Evolutionary conservation across 2,113 vertebrate genomes (phyloP).

Genomic region (Murina feae): DNA sequence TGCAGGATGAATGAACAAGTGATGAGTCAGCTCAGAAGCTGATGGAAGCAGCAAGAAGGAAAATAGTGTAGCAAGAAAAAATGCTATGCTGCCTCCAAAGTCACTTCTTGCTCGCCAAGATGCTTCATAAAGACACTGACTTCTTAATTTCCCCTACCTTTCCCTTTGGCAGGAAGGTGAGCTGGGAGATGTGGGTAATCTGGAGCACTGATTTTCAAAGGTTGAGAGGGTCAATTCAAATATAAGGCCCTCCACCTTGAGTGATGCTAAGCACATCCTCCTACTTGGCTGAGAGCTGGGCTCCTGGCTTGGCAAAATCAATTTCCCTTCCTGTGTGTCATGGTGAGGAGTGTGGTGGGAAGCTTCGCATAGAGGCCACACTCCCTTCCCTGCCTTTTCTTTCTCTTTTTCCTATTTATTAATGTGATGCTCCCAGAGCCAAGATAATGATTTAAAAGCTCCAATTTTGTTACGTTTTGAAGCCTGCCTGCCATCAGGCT

Average conservation of each 20-base stretch:
- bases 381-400: constrained; percentile 30
- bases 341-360: neutral
- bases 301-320: neutral
- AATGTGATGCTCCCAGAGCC: constrained; percentile 67
- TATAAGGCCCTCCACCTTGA: neutral
- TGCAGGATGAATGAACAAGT: neutral
- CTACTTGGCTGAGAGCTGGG: neutral
- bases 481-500: constrained; percentile 73
- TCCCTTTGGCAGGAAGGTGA: neutral
- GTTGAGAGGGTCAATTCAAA: neutral
- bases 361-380: neutral
- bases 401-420: constrained; percentile 28
- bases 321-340: neutral
- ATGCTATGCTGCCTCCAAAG: neutral
- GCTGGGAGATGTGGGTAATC: neutral
- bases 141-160: neutral
- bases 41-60: neutral
- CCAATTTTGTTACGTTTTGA: constrained; percentile 78
- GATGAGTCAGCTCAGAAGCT: neutral
- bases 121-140: neutral
- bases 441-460: constrained; percentile 82
- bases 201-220: neutral
- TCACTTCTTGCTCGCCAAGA: neutral
- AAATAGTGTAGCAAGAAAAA: neutral
- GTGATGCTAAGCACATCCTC: neutral